Evolutionary conservation across 1,140 invertebrate genomes (phyloP), one percentile per base, ranked within the genome.

Genomic region (Nasonia giraulti): DNA sequence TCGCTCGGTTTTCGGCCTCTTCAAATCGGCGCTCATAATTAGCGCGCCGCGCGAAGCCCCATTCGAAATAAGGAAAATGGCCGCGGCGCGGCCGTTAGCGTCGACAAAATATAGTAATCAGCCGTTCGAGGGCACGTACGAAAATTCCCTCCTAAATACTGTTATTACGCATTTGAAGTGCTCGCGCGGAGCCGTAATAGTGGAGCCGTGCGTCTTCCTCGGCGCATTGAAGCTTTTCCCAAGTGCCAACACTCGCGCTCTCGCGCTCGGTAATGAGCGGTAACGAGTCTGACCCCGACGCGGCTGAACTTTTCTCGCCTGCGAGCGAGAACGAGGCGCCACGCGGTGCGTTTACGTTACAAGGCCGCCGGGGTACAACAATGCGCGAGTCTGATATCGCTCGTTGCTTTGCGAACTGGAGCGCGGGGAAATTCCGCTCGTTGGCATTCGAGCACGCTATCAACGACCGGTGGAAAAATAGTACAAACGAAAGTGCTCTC

Each of bases 391-490:
- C 0, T 4, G 20, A 20, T n/a, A 62, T 62, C 55, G 8, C 44
- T 47, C 44, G 44, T 47, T 12, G 4, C 10, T 62, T 6, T 0
- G 17, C 20, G 20, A n/a, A 17, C 12, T 50, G 47, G 12, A 14
- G 47, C 47, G 47, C 47, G 12, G 47, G 47, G 2, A 62, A 62
- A 62, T 62, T 62, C 55, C 55, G 17, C 17, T 7, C 55, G 17
- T 62, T n/a, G 20, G 17, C 6, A 50, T 37, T 27, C 27, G 27
- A 27, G 27, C 27, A 27, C 27, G 27, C 27, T 27, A 62, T 55
- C 87, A 87, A 88, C 84, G 86, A 14, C 87, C 87, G 86, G 84
- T 86, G 83, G 85, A 88, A 87, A 88, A 88, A 89, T 89, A 88
- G 87, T 87, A 88, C 84, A 89, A 88, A 88, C 85, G 87, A 88